phyloP scores from a whole-genome alignment of 2,113 vertebrate genomes.

The Dolichotis patagonum region DNA sequence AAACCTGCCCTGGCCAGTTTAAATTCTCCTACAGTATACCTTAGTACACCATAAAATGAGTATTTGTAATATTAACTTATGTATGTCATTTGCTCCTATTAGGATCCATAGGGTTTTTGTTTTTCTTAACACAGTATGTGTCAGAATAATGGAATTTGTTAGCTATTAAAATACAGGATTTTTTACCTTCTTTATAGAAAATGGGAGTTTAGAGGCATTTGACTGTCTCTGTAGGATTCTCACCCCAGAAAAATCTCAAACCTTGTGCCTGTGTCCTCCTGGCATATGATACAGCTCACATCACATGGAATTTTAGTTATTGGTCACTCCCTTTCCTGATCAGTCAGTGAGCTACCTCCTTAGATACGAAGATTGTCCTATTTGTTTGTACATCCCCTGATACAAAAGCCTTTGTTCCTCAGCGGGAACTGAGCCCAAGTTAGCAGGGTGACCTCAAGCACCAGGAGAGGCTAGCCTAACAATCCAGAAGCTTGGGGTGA shows the following conservation, averaged over 20 bases:
- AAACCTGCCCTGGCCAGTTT: not conserved
- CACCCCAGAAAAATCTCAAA: not conserved
- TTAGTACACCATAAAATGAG: not conserved
- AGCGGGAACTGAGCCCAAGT: not conserved
- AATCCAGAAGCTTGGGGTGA: too few species aligned
- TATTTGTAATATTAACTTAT: not conserved
- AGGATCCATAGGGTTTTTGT: not conserved
- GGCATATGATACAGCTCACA: not conserved
- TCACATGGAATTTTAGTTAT: not conserved
- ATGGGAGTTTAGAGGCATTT: not conserved
- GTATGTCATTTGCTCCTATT: not conserved
- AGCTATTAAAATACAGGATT: not conserved
- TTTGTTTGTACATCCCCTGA: not conserved
- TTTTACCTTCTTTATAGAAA: not conserved
- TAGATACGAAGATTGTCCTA: not conserved
- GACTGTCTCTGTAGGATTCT: not conserved
- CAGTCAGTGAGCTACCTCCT: not conserved
- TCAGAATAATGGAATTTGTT: not conserved
- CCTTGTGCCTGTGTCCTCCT: not conserved
- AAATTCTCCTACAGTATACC: not conserved
- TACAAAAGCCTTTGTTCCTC: not conserved
- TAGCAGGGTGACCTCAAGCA: not conserved
- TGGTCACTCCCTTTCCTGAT: not conserved
- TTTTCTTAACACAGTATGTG: not conserved
- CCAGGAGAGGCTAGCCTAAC: not conserved